Base-by-base conservation (phyloP, 2,797 vertebrate genomes). In the Gadopsis bispinosus region DNA sequence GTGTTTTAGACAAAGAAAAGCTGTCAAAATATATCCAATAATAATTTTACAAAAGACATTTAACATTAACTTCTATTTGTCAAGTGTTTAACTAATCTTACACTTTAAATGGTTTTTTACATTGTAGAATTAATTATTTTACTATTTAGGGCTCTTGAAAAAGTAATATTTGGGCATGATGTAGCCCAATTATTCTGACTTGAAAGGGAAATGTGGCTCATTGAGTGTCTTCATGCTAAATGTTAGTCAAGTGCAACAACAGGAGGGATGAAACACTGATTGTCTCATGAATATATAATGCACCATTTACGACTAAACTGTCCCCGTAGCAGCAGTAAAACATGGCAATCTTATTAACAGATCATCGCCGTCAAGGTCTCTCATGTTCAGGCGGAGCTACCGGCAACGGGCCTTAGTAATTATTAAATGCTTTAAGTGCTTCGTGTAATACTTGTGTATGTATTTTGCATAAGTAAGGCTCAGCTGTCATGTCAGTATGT, bases 381-480 rank as follows among this genome's bases (percentile, higher is more conserved):
- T 92, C 88, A 85, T 89, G 92, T 80, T 90, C 83, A 87, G 81
- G 81, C 72, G 59, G 73, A 77, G 79, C 58, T 48, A 88, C 81
- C 69, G 71, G 88, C 81, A 80, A 72, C 51, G 62, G 73, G 87
- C 88, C 93, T 94, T 88, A 95, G 94, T 91, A 95, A 96, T 95
- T 94, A 95, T 95, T 95, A 92, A 95, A 90, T 92, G 91, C 91
- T 92, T 92, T 95, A 94, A 95, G 93, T 95, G 94, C 94, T 93
- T 83, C 84, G 66, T 89, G 93, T 94, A 92, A 95, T 94, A 94
- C 90, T 90, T 71, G 78, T 87, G 91, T 91, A 94, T 95, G 93
- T 92, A 94, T 95, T 96, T 94, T 95, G 91, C 93, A 95, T 92
- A 92, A 94, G 92, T 93, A 89, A 92, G 79, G 69, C 26, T 35